Percentiles rank a stretch among this genome's conserved stretches.
Conservation (phyloP, 2,113 vertebrate genomes). For the Bufo bufo region DNA sequence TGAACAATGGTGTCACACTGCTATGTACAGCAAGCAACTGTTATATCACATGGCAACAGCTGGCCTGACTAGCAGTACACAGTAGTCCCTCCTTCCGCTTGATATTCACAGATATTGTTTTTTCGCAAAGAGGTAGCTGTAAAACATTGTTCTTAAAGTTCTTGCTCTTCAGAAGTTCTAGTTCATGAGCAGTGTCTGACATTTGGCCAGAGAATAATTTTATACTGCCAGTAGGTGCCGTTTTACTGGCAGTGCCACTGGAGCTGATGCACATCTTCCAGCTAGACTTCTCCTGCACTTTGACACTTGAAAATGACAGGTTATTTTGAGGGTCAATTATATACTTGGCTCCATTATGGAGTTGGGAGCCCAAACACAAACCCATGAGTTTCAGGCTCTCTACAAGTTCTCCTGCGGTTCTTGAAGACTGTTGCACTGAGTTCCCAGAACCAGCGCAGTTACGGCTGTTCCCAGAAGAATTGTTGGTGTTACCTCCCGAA, state of each 20-base stretch:
- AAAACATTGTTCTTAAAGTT: conserved; percentile 89
- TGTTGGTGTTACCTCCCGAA: conserved; percentile 73
- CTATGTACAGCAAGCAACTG: conserved; percentile 59
- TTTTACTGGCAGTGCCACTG: conserved; percentile 70
- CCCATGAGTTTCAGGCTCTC: conserved; percentile 94
- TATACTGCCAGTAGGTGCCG: conserved; percentile 61
- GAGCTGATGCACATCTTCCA: conserved; percentile 94
- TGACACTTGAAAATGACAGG: conserved; percentile 81
- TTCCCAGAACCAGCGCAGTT: conserved; percentile 70
- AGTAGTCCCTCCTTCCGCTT: conserved; percentile 91
- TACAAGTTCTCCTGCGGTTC: conserved; percentile 82
- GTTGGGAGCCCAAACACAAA: conserved; percentile 88
- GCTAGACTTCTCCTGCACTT: conserved; percentile 87
- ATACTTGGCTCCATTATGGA: conserved; percentile 79
- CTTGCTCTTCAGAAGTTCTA: conserved; percentile 82
- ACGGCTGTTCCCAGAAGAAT: conserved; percentile 77
- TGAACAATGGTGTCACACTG: conserved; percentile 63
- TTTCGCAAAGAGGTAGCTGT: conserved; percentile 99
- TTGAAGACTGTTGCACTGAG: conserved; percentile 68
- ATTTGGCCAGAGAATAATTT: conserved; percentile 81
- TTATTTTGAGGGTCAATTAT: conserved; percentile 81
- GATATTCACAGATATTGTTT: conserved; percentile 97
- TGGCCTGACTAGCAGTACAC: conserved; percentile 86
- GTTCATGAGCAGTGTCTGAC: conserved; percentile 71
- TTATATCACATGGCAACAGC: conserved; percentile 97